A percentile compares a stretch with the other conserved stretches of the same genome.
Evolutionary conservation across 1,140 invertebrate genomes (phyloP).

Genomic region (Tetragnatha versicolor): DNA sequence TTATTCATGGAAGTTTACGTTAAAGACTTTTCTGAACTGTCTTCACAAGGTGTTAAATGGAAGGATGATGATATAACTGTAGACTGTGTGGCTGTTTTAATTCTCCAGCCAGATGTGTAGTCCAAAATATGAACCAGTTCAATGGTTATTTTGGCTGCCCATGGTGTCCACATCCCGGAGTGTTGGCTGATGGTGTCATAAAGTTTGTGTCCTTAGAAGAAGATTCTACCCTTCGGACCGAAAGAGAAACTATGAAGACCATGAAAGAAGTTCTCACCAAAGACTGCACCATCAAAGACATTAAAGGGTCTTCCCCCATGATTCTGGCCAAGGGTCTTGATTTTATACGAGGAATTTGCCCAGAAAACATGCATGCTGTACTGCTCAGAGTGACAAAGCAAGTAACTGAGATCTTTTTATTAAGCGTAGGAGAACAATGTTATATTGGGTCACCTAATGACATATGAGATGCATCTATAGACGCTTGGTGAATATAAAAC

Average conservation of each 20-base stretch:
- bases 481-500: conserved; percentile 55
- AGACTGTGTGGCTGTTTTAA: not conserved
- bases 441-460: conserved; percentile 56
- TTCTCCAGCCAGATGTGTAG: not conserved
- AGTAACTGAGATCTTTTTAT: conserved; percentile 56
- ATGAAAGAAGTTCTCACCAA: conserved; percentile 28
- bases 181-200: not conserved
- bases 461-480: conserved; percentile 51
- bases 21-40: not conserved
- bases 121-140: conserved; percentile 6
- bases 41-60: not conserved
- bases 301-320: conserved; percentile 53
- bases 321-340: conserved; percentile 58
- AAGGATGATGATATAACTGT: not conserved
- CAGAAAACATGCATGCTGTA: conserved; percentile 60
- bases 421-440: conserved; percentile 51
- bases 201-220: not conserved
- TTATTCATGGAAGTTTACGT: not conserved
- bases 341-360: conserved; percentile 56
- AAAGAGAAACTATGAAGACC: conserved; percentile 49
- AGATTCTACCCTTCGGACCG: conserved; percentile 54
- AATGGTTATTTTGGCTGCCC: conserved; percentile 13
- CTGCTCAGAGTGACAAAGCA: conserved; percentile 57
- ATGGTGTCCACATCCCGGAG: conserved; percentile 17
- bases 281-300: conserved; percentile 37